These are phyloP conservation scores for Acheta domesticus DNA, from an alignment of 2,888 invertebrate species.

Conservation along the genomic window DNA sequence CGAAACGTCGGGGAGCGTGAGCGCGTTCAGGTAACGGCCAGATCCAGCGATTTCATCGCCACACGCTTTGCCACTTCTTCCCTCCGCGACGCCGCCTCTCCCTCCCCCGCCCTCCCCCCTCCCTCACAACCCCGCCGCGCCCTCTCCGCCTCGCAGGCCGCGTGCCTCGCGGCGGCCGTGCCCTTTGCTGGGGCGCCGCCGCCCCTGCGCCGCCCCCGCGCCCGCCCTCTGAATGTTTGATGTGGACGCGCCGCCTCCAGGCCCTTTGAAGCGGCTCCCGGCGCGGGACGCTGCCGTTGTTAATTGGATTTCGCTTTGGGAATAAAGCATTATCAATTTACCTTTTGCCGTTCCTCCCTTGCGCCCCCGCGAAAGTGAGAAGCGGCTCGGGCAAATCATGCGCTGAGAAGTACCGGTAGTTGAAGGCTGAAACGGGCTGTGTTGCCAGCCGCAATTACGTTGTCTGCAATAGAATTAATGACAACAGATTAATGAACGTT, in stretches of 20 bases:
- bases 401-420: too few species aligned
- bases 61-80: background rate
- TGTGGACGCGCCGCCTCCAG: background rate
- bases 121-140: background rate
- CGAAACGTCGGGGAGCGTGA: too few species aligned
- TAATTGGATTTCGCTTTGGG: slow-evolving; percentile 10
- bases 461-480: too few species aligned
- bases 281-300: background rate
- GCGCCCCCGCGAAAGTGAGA: background rate
- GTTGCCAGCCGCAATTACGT: too few species aligned
- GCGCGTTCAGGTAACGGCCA: too few species aligned
- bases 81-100: background rate
- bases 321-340: slow-evolving; percentile 18
- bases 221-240: background rate
- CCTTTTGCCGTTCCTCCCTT: slow-evolving; percentile 6
- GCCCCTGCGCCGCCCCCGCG: background rate
- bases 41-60: background rate
- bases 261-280: background rate
- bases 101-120: background rate
- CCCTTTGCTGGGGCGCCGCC: background rate
- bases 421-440: too few species aligned
- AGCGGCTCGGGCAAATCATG: too few species aligned
- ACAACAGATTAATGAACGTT: too few species aligned
- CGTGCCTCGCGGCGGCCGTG: background rate
- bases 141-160: background rate